Percentiles rank a stretch among this genome's conserved stretches.
Evolutionary conservation across 1,140 invertebrate species (phyloP).

Genomic region (Scaptomyza pallida): DNA sequence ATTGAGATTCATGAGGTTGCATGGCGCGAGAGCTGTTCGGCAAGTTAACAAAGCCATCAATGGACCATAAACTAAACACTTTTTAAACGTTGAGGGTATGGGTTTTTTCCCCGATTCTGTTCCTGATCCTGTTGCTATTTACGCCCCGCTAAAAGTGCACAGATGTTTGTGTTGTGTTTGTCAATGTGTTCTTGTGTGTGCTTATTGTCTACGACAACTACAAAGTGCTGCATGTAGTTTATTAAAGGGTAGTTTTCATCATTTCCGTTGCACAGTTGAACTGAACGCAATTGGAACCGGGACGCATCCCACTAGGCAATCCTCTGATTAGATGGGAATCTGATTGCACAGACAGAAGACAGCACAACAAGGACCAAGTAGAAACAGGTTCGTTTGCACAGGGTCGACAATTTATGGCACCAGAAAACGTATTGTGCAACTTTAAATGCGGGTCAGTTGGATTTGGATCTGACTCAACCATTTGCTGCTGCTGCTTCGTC

Average conservation of each 20-base stretch:
- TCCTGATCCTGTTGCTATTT: conserved; percentile 28
- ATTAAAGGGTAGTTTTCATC: conserved; percentile 84
- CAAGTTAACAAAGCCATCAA: conserved; percentile 83
- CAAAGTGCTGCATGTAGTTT: conserved; percentile 34
- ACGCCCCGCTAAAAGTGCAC: conserved; percentile 54
- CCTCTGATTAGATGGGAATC: conserved; percentile 77
- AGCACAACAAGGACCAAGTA: conserved; percentile 17
- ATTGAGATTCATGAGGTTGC: conserved; percentile 53
- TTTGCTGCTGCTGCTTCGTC: conserved; percentile 40
- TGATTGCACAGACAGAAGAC: conserved; percentile 60
- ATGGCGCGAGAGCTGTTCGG: conserved; percentile 52
- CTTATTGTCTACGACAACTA: conserved; percentile 16
- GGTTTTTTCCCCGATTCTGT: conserved; percentile 9
- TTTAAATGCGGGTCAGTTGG: conserved; percentile 76
- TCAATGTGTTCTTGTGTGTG: neutral
- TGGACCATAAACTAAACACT: conserved; percentile 84
- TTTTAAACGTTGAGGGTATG: conserved; percentile 71
- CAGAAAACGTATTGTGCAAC: conserved; percentile 83
- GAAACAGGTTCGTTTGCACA: conserved; percentile 63
- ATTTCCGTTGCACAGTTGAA: conserved; percentile 67
- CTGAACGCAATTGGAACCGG: conserved; percentile 64
- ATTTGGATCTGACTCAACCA: conserved; percentile 38
- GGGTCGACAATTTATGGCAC: conserved; percentile 78
- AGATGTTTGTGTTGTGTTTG: conserved; percentile 58
- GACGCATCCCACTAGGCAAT: conserved; percentile 34